Base-by-base conservation (phyloP, 2,888 invertebrate genomes). In the Zaprionus bogoriensis region DNA sequence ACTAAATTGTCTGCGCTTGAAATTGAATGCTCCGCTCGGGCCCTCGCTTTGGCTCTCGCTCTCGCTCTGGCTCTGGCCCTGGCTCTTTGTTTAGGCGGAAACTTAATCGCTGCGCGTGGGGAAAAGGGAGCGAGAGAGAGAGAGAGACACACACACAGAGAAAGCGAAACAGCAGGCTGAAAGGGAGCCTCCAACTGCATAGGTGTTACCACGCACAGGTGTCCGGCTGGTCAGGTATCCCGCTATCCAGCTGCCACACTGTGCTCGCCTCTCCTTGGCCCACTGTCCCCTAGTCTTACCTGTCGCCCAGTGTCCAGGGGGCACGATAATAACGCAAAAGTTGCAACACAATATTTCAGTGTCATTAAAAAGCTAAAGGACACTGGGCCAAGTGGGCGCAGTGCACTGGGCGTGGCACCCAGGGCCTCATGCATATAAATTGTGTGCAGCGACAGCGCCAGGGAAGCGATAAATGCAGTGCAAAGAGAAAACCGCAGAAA, bases 271-370 rank as follows among this genome's bases (percentile, higher is more conserved):
- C n/a, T n/a, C n/a, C n/a, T n/a, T n/a, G n/a, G n/a, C n/a, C n/a
- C n/a, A n/a, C n/a, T n/a, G n/a, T n/a, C n/a, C n/a, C n/a, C n/a
- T n/a, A n/a, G n/a, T n/a, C n/a, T n/a, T n/a, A n/a, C n/a, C n/a
- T n/a, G n/a, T n/a, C n/a, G n/a, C 7, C 30, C 19, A 42, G 20
- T 48, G 45, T 30, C 27, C 39, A 47, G 57, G 38, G 23, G 59
- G 52, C 66, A 53, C 44, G 72, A 69, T 69, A 68, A 80, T 80
- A 73, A 67, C 61, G 80, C 65, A 73, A 67, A 67, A 67, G 62
- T 67, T 77, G 74, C 74, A 73, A 70, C 69, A 75, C 65, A 73
- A 78, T 78, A 78, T 80, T 80, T 80, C 65, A 78, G 72, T 73
- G 75, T 75, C 75, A 75, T 69, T 69, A 69, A 60, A 66, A 61